Evolutionary conservation across 2,888 invertebrate species (phyloP), one percentile per base, ranked within the genome.

Genomic region (Desoria tigrina): DNA sequence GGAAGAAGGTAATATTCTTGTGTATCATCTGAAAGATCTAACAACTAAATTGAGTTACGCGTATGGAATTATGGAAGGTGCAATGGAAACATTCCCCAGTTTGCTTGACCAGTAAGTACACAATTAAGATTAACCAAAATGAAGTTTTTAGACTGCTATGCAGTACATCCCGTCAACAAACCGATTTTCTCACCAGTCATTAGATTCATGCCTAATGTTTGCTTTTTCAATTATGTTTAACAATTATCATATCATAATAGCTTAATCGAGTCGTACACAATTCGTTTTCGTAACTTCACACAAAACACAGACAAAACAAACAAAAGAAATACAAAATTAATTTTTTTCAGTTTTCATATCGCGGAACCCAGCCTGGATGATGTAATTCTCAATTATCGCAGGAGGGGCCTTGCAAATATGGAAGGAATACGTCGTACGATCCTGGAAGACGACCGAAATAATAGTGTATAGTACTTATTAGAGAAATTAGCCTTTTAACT

Each of bases 361-460:
- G 53, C 28, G n/a, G 71, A 71, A 45, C 61, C 68, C 24, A 67
- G 61, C 1, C 51, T 73, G 63, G 69, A 71, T 45, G 73, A 71
- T 49, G 59, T 71, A 4, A 49, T 71, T 27, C 37, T 66, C 11
- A 65, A 66, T 18, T n/a, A n/a, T n/a, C n/a, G n/a, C n/a, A n/a
- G n/a, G n/a, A n/a, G n/a, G n/a, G 59, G 64, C 37, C 72, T 62
- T 49, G 65, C 61, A 37, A 54, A 56, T 23, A 54, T 14, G 50
- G 23, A 53, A 53, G 24, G n/a, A n/a, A n/a, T n/a, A n/a, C n/a
- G n/a, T n/a, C n/a, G n/a, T n/a, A n/a, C n/a, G n/a, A n/a, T n/a
- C n/a, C n/a, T n/a, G n/a, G n/a, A n/a, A n/a, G n/a, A n/a, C n/a
- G n/a, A n/a, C n/a, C n/a, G n/a, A n/a, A n/a, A n/a, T n/a, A n/a